Conservation (phyloP, 2,113 vertebrate species). For the Corythoichthys intestinalis region DNA sequence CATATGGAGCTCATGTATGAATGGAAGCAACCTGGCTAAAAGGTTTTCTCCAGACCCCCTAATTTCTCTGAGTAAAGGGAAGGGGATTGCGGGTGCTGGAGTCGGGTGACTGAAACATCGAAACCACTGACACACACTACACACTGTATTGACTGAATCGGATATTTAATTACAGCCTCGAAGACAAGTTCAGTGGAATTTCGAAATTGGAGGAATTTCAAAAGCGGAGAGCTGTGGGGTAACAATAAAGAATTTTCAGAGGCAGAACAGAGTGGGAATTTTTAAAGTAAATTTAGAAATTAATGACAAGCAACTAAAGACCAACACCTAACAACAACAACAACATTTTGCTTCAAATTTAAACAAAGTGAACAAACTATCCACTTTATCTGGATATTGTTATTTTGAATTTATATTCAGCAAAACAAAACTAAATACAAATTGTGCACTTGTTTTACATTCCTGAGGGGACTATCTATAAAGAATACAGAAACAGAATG, state of each 20-base stretch:
- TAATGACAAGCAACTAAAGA: background rate
- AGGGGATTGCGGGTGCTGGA: conserved; percentile 32
- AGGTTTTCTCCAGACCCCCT: conserved; percentile 55
- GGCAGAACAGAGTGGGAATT: conserved; percentile 11
- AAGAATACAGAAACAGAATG: no score
- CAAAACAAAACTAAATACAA: no score
- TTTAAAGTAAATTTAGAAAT: background rate
- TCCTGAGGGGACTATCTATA: no score
- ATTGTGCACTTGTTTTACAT: no score
- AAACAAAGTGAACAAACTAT: no score
- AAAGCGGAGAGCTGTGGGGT: background rate
- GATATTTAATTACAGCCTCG: conserved; percentile 39
- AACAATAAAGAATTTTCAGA: background rate
- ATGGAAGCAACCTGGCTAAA: conserved; percentile 57
- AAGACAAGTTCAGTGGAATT: conserved; percentile 22
- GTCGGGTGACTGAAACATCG: conserved; percentile 50
- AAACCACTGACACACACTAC: conserved; percentile 20
- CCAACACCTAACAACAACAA: no score
- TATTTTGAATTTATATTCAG: no score
- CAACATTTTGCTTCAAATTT: no score
- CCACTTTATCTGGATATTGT: no score
- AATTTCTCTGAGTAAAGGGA: conserved; percentile 62
- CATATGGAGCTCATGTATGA: conserved; percentile 57
- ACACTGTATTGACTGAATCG: conserved; percentile 22
- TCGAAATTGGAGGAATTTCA: background rate